Evolutionary conservation across 2,113 vertebrate genomes (phyloP), one percentile per base, ranked within the genome.

Genomic region (Galemys pyrenaicus): DNA sequence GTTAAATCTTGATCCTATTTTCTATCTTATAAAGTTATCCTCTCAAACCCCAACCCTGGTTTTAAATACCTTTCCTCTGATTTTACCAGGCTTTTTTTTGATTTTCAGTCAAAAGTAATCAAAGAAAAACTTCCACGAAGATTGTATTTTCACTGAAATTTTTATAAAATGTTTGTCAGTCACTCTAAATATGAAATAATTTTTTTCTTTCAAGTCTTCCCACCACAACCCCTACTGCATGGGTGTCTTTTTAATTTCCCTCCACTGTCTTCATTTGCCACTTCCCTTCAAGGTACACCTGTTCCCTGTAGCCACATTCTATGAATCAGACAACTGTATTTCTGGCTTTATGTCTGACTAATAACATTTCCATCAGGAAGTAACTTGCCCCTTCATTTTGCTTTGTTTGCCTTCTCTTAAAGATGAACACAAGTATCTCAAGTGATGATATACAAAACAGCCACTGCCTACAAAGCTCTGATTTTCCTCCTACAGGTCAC

Each of bases 301-400:
- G 56, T 74, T 11, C 64, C 71, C 67, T 12, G 22, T 62, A 70
- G 41, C 64, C 3, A 5, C 51, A 65, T 41, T 26, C n/a, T 71
- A 37, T 41, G 75, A 93, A 56, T 85, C 90, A 82, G 37, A 32
- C 37, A 15, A 22, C 11, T 24, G 30, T 73, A 35, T 62, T 95
- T 92, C 64, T 86, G 56, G 39, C 64, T 86, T 78, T 64, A 41
- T n/a, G 84, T 80, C 87, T 83, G 37, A 92, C 54, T 70, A 62
- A 73, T 17, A 83, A 56, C n/a, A 30, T 54, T 83, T 92, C 49
- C 83, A 41, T 2, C 1, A 73, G 83, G 65, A 87, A 58, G 20
- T 10, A 49, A 78, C 54, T 88, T 95, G 87, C 46, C 89, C 13
- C 1, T 78, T 62, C 32, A 15, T 51, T 80, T 87, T 70, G 24